Base-by-base conservation (phyloP, 2,888 invertebrate genomes). In the Platycnemis pennipes region DNA sequence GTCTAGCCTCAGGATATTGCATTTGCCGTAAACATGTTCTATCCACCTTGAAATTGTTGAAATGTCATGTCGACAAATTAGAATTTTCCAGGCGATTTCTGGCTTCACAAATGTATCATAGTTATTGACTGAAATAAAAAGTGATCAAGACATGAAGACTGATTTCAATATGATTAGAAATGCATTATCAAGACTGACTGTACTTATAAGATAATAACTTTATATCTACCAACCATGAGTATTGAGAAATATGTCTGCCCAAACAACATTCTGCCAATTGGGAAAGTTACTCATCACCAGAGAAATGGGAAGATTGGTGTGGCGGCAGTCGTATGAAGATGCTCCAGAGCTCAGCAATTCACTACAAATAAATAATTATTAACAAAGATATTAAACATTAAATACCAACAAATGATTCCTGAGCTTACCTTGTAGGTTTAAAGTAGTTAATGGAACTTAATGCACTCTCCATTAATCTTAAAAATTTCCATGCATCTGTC, bases 31-130 rank as follows among this genome's bases (percentile, higher is more conserved):
- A 69, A 63, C 56, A 56, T 63, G 22, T 7, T 37, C 42, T 13
- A 91, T 63, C 91, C 91, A 91, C 69, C 63, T 91, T 44, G 26
- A 31, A 63, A 91, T 63, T 19, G 69, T 91, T 13, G 44, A 63
- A 0, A 91, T 26, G 22, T 91, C 91, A 91, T 91, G 49, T 11
- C 44, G 63, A 44, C 63, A 96, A 94, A 98, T 95, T 94, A 98
- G 96, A 95, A 97, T 97, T 95, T 97, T 97, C 98, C 98, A 98
- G 95, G 98, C 97, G 95, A 97, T 96, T 94, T 96, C 95, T 16
- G 97, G 96, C 85, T 97, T 96, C 94, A 97, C 96, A 95, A 97
- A 97, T 37, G 96, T 96, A 95, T 97, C 95, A 45, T 97, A 96
- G 13, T 96, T 96, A 95, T 96, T 96, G 96, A 97, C 97, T 97